Percentiles rank a stretch among this genome's conserved stretches.
phyloP scores from a whole-genome alignment of 2,888 invertebrate genomes.

The Uloborus plumipes region DNA sequence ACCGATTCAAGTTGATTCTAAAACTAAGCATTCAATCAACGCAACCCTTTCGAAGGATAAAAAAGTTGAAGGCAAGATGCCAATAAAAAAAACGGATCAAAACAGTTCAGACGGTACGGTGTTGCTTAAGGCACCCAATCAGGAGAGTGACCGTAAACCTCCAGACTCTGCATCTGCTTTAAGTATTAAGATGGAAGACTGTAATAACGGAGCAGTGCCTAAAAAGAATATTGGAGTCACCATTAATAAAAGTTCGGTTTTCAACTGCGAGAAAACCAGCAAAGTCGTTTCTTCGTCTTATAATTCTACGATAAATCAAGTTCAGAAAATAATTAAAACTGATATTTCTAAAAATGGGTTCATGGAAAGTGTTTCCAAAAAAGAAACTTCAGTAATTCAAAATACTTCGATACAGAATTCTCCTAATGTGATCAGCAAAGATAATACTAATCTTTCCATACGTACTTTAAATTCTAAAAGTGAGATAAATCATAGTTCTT shows the following conservation, averaged over 20 bases:
- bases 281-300: background rate
- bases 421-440: background rate
- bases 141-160: conserved; percentile 57
- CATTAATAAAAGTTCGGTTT: conserved; percentile 1
- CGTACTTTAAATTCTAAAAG: background rate
- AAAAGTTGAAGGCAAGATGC: conserved; percentile 56
- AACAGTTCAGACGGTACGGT: conserved; percentile 49
- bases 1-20: conserved; percentile 23
- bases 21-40: conserved; percentile 45
- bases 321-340: background rate
- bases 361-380: background rate
- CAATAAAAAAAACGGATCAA: conserved; percentile 51
- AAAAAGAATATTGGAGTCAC: conserved; percentile 6
- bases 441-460: background rate
- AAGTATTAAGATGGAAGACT: conserved; percentile 15
- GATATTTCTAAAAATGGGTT: background rate
- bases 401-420: background rate
- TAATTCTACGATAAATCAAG: background rate
- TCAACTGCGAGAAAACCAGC: background rate
- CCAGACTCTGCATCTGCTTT: conserved; percentile 30
- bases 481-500: conserved; percentile 11
- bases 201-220: conserved; percentile 27
- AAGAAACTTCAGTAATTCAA: background rate
- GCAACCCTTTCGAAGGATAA: conserved; percentile 28
- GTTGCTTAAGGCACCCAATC: conserved; percentile 34